Conservation (phyloP, 1,140 invertebrate genomes). For the Diuraphis noxia region DNA sequence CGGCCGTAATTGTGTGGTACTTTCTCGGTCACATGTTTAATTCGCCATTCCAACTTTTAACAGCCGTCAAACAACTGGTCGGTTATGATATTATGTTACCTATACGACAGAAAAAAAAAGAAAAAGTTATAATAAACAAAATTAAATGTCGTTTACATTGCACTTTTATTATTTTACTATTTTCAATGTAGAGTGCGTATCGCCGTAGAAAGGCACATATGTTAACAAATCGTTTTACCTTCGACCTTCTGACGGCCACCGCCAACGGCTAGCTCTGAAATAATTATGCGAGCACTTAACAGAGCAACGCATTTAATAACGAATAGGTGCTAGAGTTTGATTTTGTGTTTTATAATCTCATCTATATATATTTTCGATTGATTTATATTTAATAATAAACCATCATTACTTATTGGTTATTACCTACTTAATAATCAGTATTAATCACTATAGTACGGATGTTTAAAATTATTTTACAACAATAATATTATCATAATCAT, state of each 20-base stretch:
- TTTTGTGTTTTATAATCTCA: not conserved
- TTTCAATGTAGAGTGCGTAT: not conserved
- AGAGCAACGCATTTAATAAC: not conserved
- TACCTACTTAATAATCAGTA: not conserved
- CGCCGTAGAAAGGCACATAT: not conserved
- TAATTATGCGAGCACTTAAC: not conserved
- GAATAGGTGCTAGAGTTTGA: not conserved
- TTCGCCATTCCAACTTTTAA: not conserved
- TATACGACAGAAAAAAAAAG: not conserved
- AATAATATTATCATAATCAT: not conserved
- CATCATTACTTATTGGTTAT: no score
- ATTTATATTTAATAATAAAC: not conserved
- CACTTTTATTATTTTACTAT: not conserved
- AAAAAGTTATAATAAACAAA: constrained; percentile 17
- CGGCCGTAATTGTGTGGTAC: not conserved
- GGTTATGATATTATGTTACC: not conserved
- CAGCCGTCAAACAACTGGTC: not conserved
- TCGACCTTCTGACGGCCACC: constrained; percentile 27
- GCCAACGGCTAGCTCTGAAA: not conserved
- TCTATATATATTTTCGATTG: not conserved
- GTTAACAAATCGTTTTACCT: constrained; percentile 20
- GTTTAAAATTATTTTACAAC: not conserved
- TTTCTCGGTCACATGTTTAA: constrained; percentile 35
- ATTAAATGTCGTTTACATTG: not conserved
- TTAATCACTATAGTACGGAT: not conserved